Conservation (phyloP, 2,797 vertebrate species). For the Momotus momota region DNA sequence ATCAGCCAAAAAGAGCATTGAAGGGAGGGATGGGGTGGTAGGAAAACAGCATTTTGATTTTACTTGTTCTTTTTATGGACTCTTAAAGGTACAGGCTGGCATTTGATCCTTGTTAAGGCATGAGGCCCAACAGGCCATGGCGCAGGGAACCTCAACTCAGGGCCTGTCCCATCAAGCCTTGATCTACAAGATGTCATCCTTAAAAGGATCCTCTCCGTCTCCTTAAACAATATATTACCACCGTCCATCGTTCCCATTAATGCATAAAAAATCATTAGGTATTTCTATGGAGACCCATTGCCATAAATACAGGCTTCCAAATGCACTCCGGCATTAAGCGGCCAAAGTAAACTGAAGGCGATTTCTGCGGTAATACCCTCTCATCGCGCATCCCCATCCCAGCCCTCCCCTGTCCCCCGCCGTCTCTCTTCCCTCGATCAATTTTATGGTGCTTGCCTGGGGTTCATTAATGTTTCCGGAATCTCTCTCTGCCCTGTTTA, state of each 20-base stretch:
- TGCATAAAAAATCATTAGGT: conserved; percentile 92
- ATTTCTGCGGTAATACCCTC: conserved; percentile 48
- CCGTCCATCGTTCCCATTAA: conserved; percentile 85
- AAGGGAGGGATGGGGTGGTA: not conserved
- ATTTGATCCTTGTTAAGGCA: not conserved
- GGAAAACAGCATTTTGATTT: not conserved
- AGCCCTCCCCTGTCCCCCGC: conserved; percentile 35
- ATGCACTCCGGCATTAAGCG: conserved; percentile 56
- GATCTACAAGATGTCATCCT: conserved; percentile 67
- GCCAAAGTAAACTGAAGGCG: conserved; percentile 44
- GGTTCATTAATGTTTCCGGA: conserved; percentile 96
- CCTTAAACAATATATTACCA: conserved; percentile 67
- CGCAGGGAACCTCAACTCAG: not conserved
- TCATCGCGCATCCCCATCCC: conserved; percentile 10
- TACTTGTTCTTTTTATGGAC: not conserved
- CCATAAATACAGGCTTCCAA: conserved; percentile 75
- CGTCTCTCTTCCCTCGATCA: conserved; percentile 88
- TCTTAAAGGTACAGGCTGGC: not conserved
- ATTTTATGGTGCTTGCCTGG: conserved; percentile 97
- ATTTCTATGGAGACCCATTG: conserved; percentile 87
- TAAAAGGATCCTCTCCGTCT: conserved; percentile 68
- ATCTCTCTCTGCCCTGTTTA: conserved; percentile 93
- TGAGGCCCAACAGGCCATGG: not conserved
- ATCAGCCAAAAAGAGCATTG: not conserved
- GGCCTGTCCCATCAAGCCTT: not conserved